phyloP scores from a whole-genome alignment of 2,888 invertebrate genomes.

The Flexamia atlantica region DNA sequence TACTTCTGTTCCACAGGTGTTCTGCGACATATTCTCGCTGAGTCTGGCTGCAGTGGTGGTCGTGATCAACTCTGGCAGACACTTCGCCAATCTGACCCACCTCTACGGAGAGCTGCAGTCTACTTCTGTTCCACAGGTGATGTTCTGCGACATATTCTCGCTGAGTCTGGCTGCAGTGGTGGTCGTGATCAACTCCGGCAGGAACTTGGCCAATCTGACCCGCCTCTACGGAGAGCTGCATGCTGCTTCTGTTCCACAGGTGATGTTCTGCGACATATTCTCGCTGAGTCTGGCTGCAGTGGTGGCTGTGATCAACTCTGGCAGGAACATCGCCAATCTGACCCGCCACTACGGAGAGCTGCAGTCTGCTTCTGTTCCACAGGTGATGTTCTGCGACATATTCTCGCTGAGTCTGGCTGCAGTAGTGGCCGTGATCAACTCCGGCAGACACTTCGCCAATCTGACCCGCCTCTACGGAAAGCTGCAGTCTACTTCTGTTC shows the following conservation, averaged over 20 bases:
- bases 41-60: too few species aligned
- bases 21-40: too few species aligned
- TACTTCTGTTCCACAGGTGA: background rate
- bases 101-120: too few species aligned
- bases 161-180: slow-evolving; percentile 26
- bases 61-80: too few species aligned
- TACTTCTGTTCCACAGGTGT: too few species aligned
- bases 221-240: slow-evolving; percentile 30
- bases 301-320: slow-evolving; percentile 43
- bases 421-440: slow-evolving; percentile 37
- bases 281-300: slow-evolving; percentile 7
- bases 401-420: slow-evolving; percentile 21
- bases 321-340: background rate
- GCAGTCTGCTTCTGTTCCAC: background rate
- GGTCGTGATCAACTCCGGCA: slow-evolving; percentile 30
- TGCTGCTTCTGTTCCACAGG: background rate
- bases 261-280: slow-evolving; percentile 36
- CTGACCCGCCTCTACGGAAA: slow-evolving; percentile 18
- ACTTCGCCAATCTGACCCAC: too few species aligned
- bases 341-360: slow-evolving; percentile 20
- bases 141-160: slow-evolving; percentile 29
- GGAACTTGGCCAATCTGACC: background rate
- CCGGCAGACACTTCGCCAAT: background rate
- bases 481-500: slow-evolving; percentile 3
- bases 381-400: slow-evolving; percentile 34